A percentile compares a stretch with the other conserved stretches of the same genome.
phyloP scores from a whole-genome alignment of 35 echinoderm and acorn worm genomes.

The Lytechinus pictus region DNA sequence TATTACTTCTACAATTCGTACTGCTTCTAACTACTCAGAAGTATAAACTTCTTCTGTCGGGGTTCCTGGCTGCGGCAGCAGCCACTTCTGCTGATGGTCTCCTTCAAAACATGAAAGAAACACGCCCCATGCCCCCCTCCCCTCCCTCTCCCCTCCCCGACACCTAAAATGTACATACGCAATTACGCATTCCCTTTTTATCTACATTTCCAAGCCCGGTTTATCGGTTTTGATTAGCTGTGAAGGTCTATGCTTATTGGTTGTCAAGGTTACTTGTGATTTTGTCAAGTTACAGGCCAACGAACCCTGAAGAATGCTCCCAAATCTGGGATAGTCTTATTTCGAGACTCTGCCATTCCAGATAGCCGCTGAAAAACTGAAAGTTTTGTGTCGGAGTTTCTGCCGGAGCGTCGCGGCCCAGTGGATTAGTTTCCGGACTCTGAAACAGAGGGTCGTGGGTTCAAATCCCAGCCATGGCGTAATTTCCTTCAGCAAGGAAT shows the following conservation, averaged over 20 bases:
- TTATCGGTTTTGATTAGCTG: not conserved
- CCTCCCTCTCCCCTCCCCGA: not conserved
- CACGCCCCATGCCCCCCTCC: no score
- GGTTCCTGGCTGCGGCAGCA: no score
- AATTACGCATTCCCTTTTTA: not conserved
- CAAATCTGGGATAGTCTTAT: not conserved
- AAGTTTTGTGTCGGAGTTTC: no score
- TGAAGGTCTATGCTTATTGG: slow-evolving; percentile 1
- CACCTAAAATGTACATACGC: not conserved
- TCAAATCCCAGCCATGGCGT: no score
- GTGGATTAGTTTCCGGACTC: no score
- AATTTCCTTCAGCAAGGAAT: no score
- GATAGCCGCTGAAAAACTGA: no score
- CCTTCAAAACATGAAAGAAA: not conserved
- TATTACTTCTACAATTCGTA: not conserved
- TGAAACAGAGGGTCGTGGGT: no score
- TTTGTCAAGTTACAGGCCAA: not conserved
- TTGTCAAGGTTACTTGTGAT: not conserved
- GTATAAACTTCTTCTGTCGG: no score
- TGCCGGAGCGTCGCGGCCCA: no score
- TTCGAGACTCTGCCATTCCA: not conserved
- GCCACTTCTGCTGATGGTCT: not conserved
- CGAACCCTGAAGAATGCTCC: not conserved
- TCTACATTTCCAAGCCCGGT: not conserved
- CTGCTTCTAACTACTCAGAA: not conserved